These are phyloP conservation scores for Meloe dianella DNA, from an alignment of 2,888 invertebrate genomes.

Conservation along the genomic window DNA sequence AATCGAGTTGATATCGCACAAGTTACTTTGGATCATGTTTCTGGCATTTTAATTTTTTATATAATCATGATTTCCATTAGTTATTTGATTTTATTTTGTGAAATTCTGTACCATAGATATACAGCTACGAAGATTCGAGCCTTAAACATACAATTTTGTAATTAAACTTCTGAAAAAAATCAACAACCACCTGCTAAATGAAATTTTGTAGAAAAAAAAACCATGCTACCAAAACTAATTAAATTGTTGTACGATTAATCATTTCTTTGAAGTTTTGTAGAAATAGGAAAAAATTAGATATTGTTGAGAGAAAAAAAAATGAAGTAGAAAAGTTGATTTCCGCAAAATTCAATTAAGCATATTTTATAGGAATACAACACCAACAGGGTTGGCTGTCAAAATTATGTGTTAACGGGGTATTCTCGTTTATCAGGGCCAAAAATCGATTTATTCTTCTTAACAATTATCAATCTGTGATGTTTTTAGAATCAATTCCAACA, in stretches of 20 bases:
- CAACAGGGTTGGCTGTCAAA: too few species aligned
- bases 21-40: constrained; percentile 50
- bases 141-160: not conserved
- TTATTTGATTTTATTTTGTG: constrained; percentile 44
- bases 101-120: constrained; percentile 36
- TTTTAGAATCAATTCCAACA: too few species aligned
- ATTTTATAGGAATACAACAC: too few species aligned
- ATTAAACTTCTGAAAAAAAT: not conserved
- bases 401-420: too few species aligned
- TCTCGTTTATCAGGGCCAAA: too few species aligned
- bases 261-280: too few species aligned
- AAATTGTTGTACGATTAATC: not conserved
- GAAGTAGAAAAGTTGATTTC: too few species aligned
- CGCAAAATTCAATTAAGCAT: too few species aligned
- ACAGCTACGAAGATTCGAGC: not conserved
- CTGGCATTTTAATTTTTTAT: constrained; percentile 47
- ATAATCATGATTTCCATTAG: constrained; percentile 40
- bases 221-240: not conserved
- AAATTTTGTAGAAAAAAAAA: not conserved
- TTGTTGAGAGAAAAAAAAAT: not conserved
- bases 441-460: too few species aligned
- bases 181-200: not conserved
- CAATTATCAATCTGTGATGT: too few species aligned
- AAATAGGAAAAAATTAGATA: not conserved
- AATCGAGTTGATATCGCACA: constrained; percentile 38